Evolutionary conservation across 2,797 vertebrate species (phyloP).

Genomic region (Gastrophryne carolinensis): DNA sequence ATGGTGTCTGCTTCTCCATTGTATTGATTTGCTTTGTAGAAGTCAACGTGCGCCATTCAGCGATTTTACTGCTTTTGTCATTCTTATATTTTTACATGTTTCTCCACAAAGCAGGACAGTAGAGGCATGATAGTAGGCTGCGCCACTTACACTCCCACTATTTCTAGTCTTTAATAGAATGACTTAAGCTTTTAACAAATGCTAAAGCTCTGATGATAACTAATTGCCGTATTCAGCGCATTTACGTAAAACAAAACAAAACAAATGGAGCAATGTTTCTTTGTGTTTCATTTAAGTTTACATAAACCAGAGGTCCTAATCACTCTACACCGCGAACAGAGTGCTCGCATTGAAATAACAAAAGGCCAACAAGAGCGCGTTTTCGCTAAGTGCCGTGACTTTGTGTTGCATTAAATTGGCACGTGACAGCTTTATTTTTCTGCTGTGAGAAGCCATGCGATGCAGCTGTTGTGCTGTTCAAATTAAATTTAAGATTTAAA

Average conservation of each 20-base stretch:
- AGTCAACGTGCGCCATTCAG: background rate
- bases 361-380: background rate
- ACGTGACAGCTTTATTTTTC: background rate
- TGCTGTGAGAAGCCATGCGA: background rate
- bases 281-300: background rate
- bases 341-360: background rate
- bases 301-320: background rate
- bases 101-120: background rate
- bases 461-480: too few species aligned
- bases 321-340: background rate
- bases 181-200: constrained; percentile 6
- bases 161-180: constrained; percentile 18
- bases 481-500: too few species aligned
- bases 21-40: background rate
- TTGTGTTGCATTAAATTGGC: background rate
- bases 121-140: background rate
- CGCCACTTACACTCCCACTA: constrained; percentile 1
- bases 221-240: constrained; percentile 23
- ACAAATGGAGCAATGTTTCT: background rate
- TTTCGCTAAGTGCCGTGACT: background rate
- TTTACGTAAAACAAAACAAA: constrained; percentile 11
- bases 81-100: background rate
- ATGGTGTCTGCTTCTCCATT: background rate
- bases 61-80: background rate
- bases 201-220: constrained; percentile 23